Evolutionary conservation across 2,888 invertebrate genomes (phyloP).

Genomic region (Acanthosepion esculentum): DNA sequence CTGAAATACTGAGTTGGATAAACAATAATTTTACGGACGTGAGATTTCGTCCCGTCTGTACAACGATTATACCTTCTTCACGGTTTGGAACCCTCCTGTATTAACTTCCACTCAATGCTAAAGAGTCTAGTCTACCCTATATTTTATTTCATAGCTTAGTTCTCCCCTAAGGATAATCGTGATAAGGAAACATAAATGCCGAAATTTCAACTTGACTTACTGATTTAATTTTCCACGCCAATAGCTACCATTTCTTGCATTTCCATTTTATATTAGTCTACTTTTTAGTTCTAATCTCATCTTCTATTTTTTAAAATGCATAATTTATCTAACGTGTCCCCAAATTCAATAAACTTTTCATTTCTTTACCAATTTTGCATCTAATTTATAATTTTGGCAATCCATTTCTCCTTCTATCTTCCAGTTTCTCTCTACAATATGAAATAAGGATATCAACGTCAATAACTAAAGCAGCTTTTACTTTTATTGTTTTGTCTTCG

Average conservation of each 20-base stretch:
- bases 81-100: no score
- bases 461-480: background rate
- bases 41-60: no score
- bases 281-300: background rate
- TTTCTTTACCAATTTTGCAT: background rate
- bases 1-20: no score
- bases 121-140: no score
- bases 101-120: no score
- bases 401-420: background rate
- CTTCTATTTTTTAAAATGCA: background rate
- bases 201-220: no score
- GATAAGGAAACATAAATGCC: no score
- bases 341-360: background rate
- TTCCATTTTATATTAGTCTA: background rate
- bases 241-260: background rate
- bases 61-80: no score
- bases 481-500: background rate
- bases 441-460: background rate
- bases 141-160: no score
- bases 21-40: no score
- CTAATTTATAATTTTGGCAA: background rate
- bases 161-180: no score
- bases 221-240: no score
- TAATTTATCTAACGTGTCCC: background rate
- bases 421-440: background rate